Percentiles rank a stretch among this genome's conserved stretches.
Conservation (phyloP, 1,140 invertebrate species). For the Drosophila pseudoananassae region DNA sequence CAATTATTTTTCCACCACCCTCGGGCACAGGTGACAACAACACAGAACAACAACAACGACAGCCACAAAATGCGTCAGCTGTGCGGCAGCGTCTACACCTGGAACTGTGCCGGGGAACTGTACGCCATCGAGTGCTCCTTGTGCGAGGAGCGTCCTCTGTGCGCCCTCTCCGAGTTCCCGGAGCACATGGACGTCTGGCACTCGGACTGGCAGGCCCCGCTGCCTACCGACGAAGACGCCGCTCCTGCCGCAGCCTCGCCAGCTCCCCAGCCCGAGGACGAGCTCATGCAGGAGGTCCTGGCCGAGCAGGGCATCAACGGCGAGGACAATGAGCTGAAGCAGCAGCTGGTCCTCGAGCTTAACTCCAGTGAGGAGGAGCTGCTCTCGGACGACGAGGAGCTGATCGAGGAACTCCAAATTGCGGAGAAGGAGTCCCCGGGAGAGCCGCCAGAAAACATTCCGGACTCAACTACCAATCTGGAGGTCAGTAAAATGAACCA, state of each 20-base stretch:
- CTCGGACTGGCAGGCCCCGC: conserved; percentile 53
- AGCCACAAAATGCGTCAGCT: conserved; percentile 35
- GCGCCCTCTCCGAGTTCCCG: conserved; percentile 66
- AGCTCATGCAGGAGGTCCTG: conserved; percentile 71
- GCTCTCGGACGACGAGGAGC: background rate
- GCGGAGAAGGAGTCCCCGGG: background rate
- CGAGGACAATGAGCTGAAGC: conserved; percentile 66
- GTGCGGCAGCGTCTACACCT: conserved; percentile 73
- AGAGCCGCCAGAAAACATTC: background rate
- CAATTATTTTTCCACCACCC: background rate
- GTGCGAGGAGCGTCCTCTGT: conserved; percentile 71
- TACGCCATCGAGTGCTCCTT: conserved; percentile 74
- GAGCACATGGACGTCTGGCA: conserved; percentile 79
- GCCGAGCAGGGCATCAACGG: conserved; percentile 55
- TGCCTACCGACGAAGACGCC: background rate
- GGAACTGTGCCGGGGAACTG: conserved; percentile 71
- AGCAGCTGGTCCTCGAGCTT: conserved; percentile 61
- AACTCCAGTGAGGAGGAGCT: conserved; percentile 46
- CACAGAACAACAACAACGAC: background rate
- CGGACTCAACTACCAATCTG: background rate
- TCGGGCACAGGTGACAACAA: background rate
- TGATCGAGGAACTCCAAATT: background rate
- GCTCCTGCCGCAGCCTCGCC: background rate
- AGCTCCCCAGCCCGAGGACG: conserved; percentile 47
- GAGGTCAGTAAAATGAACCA: conserved; percentile 31